phyloP scores from a whole-genome alignment of 2,888 invertebrate species.

The Drosophila paranaensis region DNA sequence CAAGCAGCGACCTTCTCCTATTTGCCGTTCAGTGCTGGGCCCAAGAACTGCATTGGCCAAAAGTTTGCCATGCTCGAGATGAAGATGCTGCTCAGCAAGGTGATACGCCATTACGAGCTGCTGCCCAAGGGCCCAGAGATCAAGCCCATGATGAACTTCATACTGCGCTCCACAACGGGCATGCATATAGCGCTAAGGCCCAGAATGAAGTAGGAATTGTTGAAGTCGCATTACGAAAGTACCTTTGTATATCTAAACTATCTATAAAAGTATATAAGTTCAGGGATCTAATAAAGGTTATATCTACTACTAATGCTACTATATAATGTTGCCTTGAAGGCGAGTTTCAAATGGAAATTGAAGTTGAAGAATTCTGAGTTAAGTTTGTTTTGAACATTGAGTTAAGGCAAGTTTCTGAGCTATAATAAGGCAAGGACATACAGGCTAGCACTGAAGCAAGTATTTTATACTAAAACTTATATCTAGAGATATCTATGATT shows the following conservation, averaged over 20 bases:
- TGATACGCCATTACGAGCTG: slow-evolving; percentile 71
- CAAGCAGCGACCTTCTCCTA: slow-evolving; percentile 64
- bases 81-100: slow-evolving; percentile 75
- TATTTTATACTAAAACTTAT: no score
- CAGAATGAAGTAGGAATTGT: slow-evolving; percentile 28
- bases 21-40: slow-evolving; percentile 81
- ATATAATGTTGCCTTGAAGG: background rate
- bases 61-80: slow-evolving; percentile 82
- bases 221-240: slow-evolving; percentile 4
- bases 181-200: slow-evolving; percentile 67
- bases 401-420: no score
- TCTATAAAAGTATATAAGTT: background rate
- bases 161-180: slow-evolving; percentile 70
- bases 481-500: no score
- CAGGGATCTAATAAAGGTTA: background rate
- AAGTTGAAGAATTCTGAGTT: no score
- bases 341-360: background rate
- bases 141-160: slow-evolving; percentile 66
- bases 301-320: background rate
- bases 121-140: slow-evolving; percentile 67
- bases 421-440: no score
- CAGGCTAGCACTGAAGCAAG: no score
- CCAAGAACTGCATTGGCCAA: slow-evolving; percentile 82
- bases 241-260: background rate
- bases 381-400: no score